These are phyloP conservation scores for Sebastes elongatus DNA, from an alignment of 2,797 vertebrate species.

Conservation along the genomic window DNA sequence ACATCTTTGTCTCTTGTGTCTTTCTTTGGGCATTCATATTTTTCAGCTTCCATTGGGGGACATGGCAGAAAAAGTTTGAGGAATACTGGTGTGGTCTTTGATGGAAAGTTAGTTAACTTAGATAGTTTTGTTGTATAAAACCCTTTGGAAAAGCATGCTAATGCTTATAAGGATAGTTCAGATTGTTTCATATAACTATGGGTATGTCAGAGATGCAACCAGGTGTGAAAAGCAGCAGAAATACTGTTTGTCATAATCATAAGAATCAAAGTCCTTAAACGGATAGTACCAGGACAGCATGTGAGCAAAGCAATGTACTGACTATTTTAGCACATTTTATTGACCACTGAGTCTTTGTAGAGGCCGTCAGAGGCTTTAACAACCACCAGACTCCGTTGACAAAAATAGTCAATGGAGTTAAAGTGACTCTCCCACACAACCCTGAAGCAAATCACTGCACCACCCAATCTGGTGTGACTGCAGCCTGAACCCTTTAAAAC, in stretches of 20 bases:
- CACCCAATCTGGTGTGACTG: no score
- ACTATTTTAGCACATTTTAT: no score
- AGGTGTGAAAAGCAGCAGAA: background rate
- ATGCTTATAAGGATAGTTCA: background rate
- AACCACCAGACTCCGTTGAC: background rate
- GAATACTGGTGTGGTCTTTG: background rate
- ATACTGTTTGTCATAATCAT: background rate
- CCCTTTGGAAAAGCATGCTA: no score
- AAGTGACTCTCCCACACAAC: no score
- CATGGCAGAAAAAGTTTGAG: background rate
- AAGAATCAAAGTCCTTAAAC: background rate
- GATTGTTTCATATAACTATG: background rate
- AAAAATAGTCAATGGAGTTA: background rate
- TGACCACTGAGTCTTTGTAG: no score
- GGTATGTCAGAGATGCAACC: background rate
- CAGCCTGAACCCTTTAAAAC: no score
- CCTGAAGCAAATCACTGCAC: no score
- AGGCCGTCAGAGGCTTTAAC: no score
- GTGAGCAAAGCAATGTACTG: background rate
- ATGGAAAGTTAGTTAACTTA: background rate
- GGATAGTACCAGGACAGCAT: background rate
- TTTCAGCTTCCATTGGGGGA: background rate
- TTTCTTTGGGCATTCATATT: background rate
- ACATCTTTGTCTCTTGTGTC: background rate
- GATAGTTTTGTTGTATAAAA: background rate